A percentile compares a stretch with the other conserved stretches of the same genome.
phyloP scores from a whole-genome alignment of 2,113 vertebrate genomes.

The Entosphenus tridentatus region DNA sequence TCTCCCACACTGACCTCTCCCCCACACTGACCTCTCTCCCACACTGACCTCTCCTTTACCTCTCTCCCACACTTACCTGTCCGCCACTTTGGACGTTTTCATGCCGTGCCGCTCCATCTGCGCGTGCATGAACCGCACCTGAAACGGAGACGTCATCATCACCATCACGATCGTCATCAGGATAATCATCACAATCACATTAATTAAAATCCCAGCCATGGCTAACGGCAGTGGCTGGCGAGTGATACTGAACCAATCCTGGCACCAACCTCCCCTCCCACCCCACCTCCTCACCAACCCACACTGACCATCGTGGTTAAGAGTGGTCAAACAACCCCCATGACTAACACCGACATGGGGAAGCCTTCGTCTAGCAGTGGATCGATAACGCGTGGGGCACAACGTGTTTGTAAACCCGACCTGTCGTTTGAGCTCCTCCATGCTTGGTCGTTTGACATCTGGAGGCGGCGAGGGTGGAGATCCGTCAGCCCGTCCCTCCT shows the following conservation, averaged over 20 bases:
- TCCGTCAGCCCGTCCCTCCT: slow-evolving; percentile 71
- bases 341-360: not conserved
- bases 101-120: slow-evolving; percentile 91
- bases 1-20: too few species aligned
- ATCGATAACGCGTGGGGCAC: not conserved
- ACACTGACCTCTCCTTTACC: too few species aligned
- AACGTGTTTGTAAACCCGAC: slow-evolving; percentile 19
- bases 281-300: too few species aligned
- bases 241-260: too few species aligned
- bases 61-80: slow-evolving; percentile 38
- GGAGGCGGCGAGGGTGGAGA: slow-evolving; percentile 63
- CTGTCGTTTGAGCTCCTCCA: slow-evolving; percentile 74
- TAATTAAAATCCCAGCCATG: too few species aligned
- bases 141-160: slow-evolving; percentile 21
- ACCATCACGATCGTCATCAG: slow-evolving; percentile 8
- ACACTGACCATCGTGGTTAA: too few species aligned
- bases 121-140: slow-evolving; percentile 95
- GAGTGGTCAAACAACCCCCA: too few species aligned
- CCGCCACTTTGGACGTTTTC: slow-evolving; percentile 99
- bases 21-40: too few species aligned
- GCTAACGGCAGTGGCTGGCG: too few species aligned
- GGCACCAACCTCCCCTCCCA: too few species aligned
- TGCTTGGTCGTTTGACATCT: slow-evolving; percentile 66
- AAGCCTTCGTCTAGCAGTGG: not conserved
- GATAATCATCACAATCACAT: too few species aligned